Evolutionary conservation across 2,113 vertebrate species (phyloP).

Genomic region (Oncorhynchus masou): DNA sequence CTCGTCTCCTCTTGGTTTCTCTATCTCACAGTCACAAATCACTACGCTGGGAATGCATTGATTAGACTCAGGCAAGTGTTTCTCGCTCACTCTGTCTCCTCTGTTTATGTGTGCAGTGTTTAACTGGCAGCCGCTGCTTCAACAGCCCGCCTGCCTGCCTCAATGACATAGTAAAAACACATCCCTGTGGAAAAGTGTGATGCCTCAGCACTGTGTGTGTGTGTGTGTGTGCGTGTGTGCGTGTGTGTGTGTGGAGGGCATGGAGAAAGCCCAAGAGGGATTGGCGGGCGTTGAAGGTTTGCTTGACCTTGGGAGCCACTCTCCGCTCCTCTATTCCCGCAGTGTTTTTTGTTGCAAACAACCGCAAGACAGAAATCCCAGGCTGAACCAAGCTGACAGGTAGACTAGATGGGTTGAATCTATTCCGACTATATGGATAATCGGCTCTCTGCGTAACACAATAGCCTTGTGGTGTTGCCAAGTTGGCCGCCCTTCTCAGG

Average conservation of each 20-base stretch:
- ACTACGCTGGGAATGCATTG: constrained; percentile 25
- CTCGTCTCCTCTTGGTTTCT: constrained; percentile 9
- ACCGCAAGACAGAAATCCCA: constrained; percentile 45
- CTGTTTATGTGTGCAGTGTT: constrained; percentile 35
- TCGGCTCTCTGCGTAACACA: constrained; percentile 52
- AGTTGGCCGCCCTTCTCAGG: constrained; percentile 53
- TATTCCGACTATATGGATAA: constrained; percentile 20
- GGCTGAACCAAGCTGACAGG: constrained; percentile 36
- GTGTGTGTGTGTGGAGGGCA: not conserved
- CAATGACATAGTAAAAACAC: constrained; percentile 37
- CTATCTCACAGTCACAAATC: constrained; percentile 38
- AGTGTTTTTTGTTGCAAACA: constrained; percentile 39
- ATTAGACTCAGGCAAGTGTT: constrained; percentile 26
- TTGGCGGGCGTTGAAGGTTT: constrained; percentile 6
- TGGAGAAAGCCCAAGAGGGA: not conserved
- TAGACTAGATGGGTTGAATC: constrained; percentile 40
- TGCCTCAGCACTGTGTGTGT: constrained; percentile 14
- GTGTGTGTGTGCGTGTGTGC: not conserved
- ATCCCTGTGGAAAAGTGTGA: not conserved
- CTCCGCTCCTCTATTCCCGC: constrained; percentile 31
- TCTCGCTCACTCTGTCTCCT: constrained; percentile 24
- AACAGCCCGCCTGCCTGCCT: constrained; percentile 13
- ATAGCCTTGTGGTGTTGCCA: constrained; percentile 48
- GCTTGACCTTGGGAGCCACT: constrained; percentile 33
- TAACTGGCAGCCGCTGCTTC: constrained; percentile 33